Conservation (phyloP, 2,888 invertebrate species). For the Tetragonisca angustula region DNA sequence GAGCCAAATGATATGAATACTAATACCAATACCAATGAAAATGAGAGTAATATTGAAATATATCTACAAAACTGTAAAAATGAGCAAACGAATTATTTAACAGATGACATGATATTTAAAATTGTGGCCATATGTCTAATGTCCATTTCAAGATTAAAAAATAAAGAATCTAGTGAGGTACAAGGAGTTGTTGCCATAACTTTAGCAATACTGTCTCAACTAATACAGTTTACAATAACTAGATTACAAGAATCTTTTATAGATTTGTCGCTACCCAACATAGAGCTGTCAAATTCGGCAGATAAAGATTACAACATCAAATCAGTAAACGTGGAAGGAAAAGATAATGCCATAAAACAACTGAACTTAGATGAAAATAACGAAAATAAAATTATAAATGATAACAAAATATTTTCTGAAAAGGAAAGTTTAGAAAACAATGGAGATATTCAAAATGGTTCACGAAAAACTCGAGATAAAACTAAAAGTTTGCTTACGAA, state of each 20-base stretch:
- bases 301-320: conserved; percentile 1
- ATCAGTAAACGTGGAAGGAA: conserved; percentile 18
- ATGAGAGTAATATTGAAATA: conserved; percentile 74
- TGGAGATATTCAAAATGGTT: conserved; percentile 49
- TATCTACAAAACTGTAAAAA: conserved; percentile 76
- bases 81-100: conserved; percentile 71
- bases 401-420: conserved; percentile 31
- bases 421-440: conserved; percentile 51
- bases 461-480: conserved; percentile 70
- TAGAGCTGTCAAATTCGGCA: conserved; percentile 58
- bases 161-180: conserved; percentile 90
- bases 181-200: conserved; percentile 94
- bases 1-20: conserved; percentile 58
- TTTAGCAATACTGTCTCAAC: conserved; percentile 91
- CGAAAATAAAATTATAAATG: conserved; percentile 37
- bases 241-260: conserved; percentile 78
- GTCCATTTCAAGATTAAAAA: conserved; percentile 91
- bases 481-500: conserved; percentile 78
- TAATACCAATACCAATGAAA: conserved; percentile 60
- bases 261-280: conserved; percentile 80
- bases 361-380: conserved; percentile 20
- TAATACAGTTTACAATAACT: conserved; percentile 85
- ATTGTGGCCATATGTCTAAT: conserved; percentile 92
- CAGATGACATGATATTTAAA: conserved; percentile 90
- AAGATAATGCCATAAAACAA: conserved; percentile 22